Evolutionary conservation across 2,113 vertebrate species (phyloP), one percentile per base, ranked within the genome.

Genomic region (Antigone vipio): DNA sequence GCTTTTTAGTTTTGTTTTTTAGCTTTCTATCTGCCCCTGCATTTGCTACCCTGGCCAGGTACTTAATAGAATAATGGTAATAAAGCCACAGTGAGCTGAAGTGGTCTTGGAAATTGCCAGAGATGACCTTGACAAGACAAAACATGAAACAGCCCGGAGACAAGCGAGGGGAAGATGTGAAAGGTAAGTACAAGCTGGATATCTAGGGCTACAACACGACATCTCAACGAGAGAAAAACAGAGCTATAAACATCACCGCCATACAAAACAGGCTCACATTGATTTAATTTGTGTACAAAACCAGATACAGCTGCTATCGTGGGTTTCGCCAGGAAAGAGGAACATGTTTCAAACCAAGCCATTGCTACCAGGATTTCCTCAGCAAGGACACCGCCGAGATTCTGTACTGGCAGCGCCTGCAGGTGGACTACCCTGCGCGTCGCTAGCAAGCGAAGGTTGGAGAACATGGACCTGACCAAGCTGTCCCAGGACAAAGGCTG

Each of bases 201-300:
- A 45, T 19, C 45, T 3, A 20, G 15, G n/a, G 82, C 71, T 50
- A n/a, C 67, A 35, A 27, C 47, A 42, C 26, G 42, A 26, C 11
- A 11, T 17, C 60, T 44, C 45, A 2, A 9, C 9, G 22, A 42
- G 35, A 12, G 35, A 8, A 18, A 42, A 74, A 78, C 2, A 75
- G 5, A 92, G 85, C 67, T 50, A 29, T 78, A 59, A 63, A 53
- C 75, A 83, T 22, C 87, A 45, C 24, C 76, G 6, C 45, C 62
- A 3, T 50, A 66, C 63, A 62, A 62, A 95, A 74, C 52, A 88
- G 90, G 50, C 79, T 88, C 50, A 0, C 1, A 50, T 55, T 53
- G 85, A 73, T 95, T 93, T 85, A 86, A 88, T 95, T 92, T 30
- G 52, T 2, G 9, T 80, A 88, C 82, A 88, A 80, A 95, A 60